These are phyloP conservation scores for Coenonympha glycerion DNA, from an alignment of 2,888 invertebrate species.

Conservation along the genomic window DNA sequence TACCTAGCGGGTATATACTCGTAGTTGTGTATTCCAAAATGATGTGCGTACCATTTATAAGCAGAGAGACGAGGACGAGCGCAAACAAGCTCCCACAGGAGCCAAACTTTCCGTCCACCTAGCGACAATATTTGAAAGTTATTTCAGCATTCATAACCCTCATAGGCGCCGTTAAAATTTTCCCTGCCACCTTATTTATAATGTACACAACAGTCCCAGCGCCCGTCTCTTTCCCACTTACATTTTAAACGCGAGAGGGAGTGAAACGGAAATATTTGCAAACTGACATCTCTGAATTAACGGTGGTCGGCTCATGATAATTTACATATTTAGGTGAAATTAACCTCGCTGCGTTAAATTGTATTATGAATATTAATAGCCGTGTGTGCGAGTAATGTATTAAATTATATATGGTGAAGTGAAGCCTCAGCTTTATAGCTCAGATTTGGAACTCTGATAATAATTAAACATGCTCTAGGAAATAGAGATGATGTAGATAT, in stretches of 20 bases:
- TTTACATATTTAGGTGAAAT: constrained; percentile 78
- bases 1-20: no score
- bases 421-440: constrained; percentile 52
- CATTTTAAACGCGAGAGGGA: constrained; percentile 31
- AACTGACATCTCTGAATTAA: constrained; percentile 73
- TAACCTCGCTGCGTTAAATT: constrained; percentile 75
- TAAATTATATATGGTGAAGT: constrained; percentile 55
- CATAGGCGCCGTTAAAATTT: constrained; percentile 77
- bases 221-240: constrained; percentile 40
- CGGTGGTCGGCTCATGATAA: constrained; percentile 77
- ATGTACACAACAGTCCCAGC: constrained; percentile 62
- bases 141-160: constrained; percentile 76
- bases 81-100: constrained; percentile 69
- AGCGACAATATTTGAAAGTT: constrained; percentile 78
- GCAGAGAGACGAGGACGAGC: constrained; percentile 62
- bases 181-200: constrained; percentile 74
- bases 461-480: no score
- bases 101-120: constrained; percentile 73
- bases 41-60: constrained; percentile 72
- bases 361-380: constrained; percentile 76
- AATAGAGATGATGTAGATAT: no score
- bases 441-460: constrained; percentile 51
- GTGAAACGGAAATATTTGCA: constrained; percentile 58
- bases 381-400: constrained; percentile 52
- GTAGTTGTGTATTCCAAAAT: constrained; percentile 58